These are phyloP conservation scores for Frankliniella fusca DNA, from an alignment of 2,888 invertebrate genomes.

Conservation along the genomic window DNA sequence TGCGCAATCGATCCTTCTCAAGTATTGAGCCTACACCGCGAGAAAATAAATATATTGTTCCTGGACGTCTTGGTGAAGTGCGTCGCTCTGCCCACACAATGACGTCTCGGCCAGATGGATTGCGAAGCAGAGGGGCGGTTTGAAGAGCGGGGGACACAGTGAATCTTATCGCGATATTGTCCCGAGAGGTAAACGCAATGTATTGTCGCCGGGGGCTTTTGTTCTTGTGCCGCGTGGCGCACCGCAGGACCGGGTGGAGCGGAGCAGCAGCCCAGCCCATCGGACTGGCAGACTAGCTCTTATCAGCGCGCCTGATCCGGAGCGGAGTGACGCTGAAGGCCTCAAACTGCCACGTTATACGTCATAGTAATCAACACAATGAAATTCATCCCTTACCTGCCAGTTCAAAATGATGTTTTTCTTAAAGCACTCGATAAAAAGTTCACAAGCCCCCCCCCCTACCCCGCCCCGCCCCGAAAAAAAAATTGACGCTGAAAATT, in stretches of 20 bases:
- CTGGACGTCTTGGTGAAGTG: background rate
- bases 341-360: too few species aligned
- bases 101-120: background rate
- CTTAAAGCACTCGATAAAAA: too few species aligned
- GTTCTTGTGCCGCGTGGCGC: background rate
- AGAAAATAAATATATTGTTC: slow-evolving; percentile 23
- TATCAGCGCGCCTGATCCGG: too few species aligned
- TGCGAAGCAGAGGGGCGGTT: background rate
- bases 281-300: too few species aligned
- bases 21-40: background rate
- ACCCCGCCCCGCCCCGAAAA: too few species aligned
- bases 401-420: too few species aligned
- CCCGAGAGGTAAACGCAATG: background rate
- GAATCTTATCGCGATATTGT: slow-evolving; percentile 21
- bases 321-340: too few species aligned
- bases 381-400: too few species aligned
- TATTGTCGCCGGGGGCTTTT: background rate
- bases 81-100: background rate
- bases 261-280: too few species aligned
- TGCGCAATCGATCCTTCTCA: background rate
- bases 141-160: background rate
- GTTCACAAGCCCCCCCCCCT: too few species aligned
- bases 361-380: too few species aligned
- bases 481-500: too few species aligned
- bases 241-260: background rate